These are phyloP conservation scores for Cricetomys ansorgei DNA, from an alignment of 2,113 vertebrate genomes.

Conservation along the genomic window DNA sequence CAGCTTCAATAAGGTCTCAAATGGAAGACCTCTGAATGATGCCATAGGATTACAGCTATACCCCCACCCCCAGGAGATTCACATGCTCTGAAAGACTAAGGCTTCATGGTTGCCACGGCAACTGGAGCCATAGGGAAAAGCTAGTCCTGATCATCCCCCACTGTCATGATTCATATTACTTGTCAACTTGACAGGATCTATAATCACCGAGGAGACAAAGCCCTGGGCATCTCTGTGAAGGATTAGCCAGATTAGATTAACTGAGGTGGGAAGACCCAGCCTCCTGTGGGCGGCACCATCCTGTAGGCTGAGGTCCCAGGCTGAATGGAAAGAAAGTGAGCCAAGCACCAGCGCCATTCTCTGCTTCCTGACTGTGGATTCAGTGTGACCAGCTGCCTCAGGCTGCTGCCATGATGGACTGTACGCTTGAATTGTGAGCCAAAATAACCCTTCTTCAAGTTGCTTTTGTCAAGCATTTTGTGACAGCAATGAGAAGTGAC, in stretches of 20 bases:
- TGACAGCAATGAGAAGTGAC: not conserved
- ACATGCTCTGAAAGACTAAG: not conserved
- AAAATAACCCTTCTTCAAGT: not conserved
- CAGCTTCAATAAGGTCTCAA: not conserved
- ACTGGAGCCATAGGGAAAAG: not conserved
- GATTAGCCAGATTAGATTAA: not conserved
- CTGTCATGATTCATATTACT: not conserved
- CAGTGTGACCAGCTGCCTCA: not conserved
- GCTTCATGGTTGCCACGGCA: not conserved
- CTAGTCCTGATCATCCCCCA: not conserved
- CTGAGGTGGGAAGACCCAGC: not conserved
- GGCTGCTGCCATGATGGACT: not conserved
- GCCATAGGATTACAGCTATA: not conserved
- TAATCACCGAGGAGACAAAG: not conserved
- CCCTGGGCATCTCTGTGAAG: not conserved
- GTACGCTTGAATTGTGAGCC: not conserved
- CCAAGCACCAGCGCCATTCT: not conserved
- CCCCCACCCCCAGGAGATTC: not conserved
- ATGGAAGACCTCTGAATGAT: not conserved
- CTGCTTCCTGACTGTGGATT: not conserved
- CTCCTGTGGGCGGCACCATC: not conserved
- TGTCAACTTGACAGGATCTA: not conserved
- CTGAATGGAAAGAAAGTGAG: not conserved
- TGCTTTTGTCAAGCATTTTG: not conserved
- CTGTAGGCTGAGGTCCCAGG: not conserved